Evolutionary conservation across 2,888 invertebrate genomes (phyloP), one percentile per base, ranked within the genome.

Genomic region (Drosophila hawaiiensis): DNA sequence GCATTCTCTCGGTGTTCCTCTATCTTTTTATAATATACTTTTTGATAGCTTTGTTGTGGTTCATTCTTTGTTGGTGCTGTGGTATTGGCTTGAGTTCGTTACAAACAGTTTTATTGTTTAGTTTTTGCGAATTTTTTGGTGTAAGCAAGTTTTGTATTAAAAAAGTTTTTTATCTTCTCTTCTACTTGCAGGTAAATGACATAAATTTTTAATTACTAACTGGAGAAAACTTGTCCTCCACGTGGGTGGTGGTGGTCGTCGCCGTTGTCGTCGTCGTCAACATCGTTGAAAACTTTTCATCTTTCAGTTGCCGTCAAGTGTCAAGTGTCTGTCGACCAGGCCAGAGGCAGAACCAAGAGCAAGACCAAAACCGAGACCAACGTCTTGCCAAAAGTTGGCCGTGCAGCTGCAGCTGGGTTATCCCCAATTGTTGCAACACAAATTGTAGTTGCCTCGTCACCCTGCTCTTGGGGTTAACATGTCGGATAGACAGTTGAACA

Each of bases 131-230:
- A 54, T 63, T 49, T 47, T 47, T 62, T 68, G 68, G 53, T 63
- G 39, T 67, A 62, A 73, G 59, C 67, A 86, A 84, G 75, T 90
- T 86, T 86, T 76, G 90, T 90, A 88, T 86, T 86, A 90, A 86
- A 86, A 86, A 86, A 90, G 73, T 86, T 86, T 68, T 50, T 78
- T 80, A 72, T 76, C 74, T 83, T 73, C 49, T 80, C 66, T 73
- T 89, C 75, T 85, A 75, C 89, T 89, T 89, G 59, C 90, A 86
- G 85, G 90, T 85, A 85, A 85, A 90, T 90, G 88, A 88, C 85
- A 88, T 86, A 88, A 80, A 86, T 86, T 86, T 86, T 86, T 86
- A 86, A 85, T 85, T 85, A 85, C 88, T 70, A 69, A 78, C 88
- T 81, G 77, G 39, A 14, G 67, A 82, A 77, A 85, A 85, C 72